phyloP scores from a whole-genome alignment of 1,140 invertebrate species.

The Reticulitermes speratus region DNA sequence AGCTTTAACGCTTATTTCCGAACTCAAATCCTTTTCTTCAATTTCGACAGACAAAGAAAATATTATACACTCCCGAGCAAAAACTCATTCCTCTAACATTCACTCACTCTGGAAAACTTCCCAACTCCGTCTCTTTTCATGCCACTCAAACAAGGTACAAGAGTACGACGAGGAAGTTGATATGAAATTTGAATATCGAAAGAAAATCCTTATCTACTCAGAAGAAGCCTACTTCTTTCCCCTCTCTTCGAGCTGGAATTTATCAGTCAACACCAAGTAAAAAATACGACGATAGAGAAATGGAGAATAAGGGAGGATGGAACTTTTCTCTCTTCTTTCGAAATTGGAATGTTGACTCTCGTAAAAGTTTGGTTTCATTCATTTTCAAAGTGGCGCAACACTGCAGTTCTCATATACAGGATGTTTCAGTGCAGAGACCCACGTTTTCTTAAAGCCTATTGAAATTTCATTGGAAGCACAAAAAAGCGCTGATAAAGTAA shows the following conservation, averaged over 20 bases:
- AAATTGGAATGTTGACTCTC: slow-evolving; percentile 13
- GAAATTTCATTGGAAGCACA: too few relatives aligned
- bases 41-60: slow-evolving; percentile 17
- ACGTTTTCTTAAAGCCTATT: too few relatives aligned
- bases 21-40: slow-evolving; percentile 10
- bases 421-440: not conserved
- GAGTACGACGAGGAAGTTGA: not conserved
- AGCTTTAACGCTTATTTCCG: not conserved
- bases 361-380: slow-evolving; percentile 11
- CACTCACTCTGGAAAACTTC: not conserved
- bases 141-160: not conserved
- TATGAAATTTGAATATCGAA: slow-evolving; percentile 19
- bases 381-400: not conserved
- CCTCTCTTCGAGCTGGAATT: not conserved
- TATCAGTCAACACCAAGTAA: slow-evolving; percentile 16
- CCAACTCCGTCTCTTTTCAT: not conserved
- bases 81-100: not conserved
- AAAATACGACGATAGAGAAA: slow-evolving; percentile 1
- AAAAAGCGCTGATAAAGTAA: too few relatives aligned
- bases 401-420: not conserved
- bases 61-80: not conserved
- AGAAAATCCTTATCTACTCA: slow-evolving; percentile 6
- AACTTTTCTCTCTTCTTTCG: not conserved
- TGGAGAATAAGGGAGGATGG: not conserved
- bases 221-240: not conserved